Evolutionary conservation across 2,797 vertebrate genomes (phyloP).

Genomic region (Gambusia yucatana): DNA sequence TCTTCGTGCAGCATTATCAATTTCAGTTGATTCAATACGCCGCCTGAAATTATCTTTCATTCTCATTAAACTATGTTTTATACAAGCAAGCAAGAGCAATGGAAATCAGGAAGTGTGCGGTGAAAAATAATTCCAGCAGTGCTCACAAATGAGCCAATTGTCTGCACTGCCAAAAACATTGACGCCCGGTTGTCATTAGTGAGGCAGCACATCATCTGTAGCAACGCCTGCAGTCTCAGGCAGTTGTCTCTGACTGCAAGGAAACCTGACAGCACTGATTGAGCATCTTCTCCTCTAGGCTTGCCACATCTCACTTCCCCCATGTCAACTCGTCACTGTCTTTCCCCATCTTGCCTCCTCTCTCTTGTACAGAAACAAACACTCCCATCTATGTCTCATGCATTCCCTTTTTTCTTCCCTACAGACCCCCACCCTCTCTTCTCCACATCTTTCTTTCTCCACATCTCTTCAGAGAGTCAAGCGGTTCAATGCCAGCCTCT

Average conservation of each 20-base stretch:
- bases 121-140: constrained; percentile 43
- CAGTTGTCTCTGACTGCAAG: constrained; percentile 58
- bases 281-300: constrained; percentile 65
- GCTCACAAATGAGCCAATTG: constrained; percentile 57
- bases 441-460: background rate
- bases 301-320: constrained; percentile 72
- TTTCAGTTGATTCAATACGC: constrained; percentile 17
- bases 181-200: constrained; percentile 61
- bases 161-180: constrained; percentile 49
- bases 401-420: constrained; percentile 11
- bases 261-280: constrained; percentile 70
- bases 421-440: background rate
- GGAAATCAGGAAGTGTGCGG: constrained; percentile 28
- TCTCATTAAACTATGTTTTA: constrained; percentile 14
- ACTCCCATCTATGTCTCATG: constrained; percentile 54
- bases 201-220: constrained; percentile 51
- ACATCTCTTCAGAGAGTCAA: constrained; percentile 49
- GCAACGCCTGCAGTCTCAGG: constrained; percentile 53
- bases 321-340: constrained; percentile 64
- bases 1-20: constrained; percentile 34
- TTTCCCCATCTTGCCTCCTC: constrained; percentile 37
- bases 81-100: background rate
- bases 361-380: constrained; percentile 33
- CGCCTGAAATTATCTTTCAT: constrained; percentile 23
- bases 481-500: constrained; percentile 51